Evolutionary conservation across 2,797 vertebrate genomes (phyloP).

Genomic region (Bradypodion pumilum): DNA sequence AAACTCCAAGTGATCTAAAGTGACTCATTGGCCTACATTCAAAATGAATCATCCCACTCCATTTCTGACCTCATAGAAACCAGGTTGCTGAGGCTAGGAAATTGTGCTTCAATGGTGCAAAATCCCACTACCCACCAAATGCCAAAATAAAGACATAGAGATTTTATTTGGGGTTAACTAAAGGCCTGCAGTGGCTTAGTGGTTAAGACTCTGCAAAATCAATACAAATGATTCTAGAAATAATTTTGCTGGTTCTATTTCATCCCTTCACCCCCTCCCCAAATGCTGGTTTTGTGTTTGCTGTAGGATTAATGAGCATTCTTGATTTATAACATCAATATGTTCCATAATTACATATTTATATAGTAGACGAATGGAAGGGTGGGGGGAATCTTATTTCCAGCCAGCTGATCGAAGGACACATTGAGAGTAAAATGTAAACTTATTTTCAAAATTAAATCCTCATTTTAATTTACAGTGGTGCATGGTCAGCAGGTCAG

Average conservation of each 20-base stretch:
- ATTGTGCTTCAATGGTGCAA: too few relatives aligned
- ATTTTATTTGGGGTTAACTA: too few relatives aligned
- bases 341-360: slow-evolving; percentile 4
- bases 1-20: too few relatives aligned
- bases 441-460: neutral
- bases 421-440: neutral
- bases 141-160: too few relatives aligned
- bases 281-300: neutral
- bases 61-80: too few relatives aligned
- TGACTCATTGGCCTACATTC: too few relatives aligned
- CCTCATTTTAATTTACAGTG: neutral
- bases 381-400: neutral
- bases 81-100: too few relatives aligned
- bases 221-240: slow-evolving; percentile 16
- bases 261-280: neutral
- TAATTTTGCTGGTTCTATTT: slow-evolving; percentile 3
- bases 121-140: too few relatives aligned
- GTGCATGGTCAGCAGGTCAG: too few relatives aligned
- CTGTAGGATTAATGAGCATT: neutral
- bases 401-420: slow-evolving; percentile 12
- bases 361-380: neutral
- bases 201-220: too few relatives aligned
- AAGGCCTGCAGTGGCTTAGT: too few relatives aligned
- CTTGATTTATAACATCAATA: neutral
- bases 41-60: too few relatives aligned